These are phyloP conservation scores for Hoplodrina ambigua DNA, from an alignment of 2,888 invertebrate species.

Conservation along the genomic window DNA sequence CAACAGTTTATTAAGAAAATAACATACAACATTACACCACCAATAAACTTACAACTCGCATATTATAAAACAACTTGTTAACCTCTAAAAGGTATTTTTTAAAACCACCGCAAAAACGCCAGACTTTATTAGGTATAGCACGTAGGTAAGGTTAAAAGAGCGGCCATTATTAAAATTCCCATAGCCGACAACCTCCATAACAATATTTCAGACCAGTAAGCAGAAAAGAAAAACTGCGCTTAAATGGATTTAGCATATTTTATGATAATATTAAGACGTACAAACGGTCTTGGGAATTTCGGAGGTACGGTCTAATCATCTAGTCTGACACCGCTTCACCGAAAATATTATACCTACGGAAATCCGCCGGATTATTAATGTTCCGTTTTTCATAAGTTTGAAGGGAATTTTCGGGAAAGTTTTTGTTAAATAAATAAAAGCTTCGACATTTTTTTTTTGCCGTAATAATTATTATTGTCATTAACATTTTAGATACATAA, in stretches of 20 bases:
- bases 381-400: slow-evolving; percentile 61
- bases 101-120: slow-evolving; percentile 56
- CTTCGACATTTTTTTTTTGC: slow-evolving; percentile 6
- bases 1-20: slow-evolving; percentile 25
- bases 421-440: slow-evolving; percentile 35
- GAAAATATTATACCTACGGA: slow-evolving; percentile 60
- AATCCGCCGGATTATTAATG: slow-evolving; percentile 63
- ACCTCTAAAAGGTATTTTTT: slow-evolving; percentile 55
- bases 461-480: neutral
- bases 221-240: slow-evolving; percentile 80
- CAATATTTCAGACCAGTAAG: slow-evolving; percentile 81
- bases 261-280: slow-evolving; percentile 77
- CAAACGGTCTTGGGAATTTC: slow-evolving; percentile 72
- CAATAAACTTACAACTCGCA: slow-evolving; percentile 51
- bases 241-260: slow-evolving; percentile 85
- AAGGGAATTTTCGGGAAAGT: slow-evolving; percentile 38
- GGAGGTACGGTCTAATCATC: slow-evolving; percentile 61
- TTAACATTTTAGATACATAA: too few relatives aligned
- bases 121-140: slow-evolving; percentile 74
- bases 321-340: slow-evolving; percentile 61
- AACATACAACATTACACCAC: slow-evolving; percentile 20
- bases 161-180: slow-evolving; percentile 78
- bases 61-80: slow-evolving; percentile 66
- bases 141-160: slow-evolving; percentile 63
- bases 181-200: slow-evolving; percentile 76